Evolutionary conservation across 2,797 vertebrate species (phyloP).

Genomic region (Hypotaenidia okinawae): DNA sequence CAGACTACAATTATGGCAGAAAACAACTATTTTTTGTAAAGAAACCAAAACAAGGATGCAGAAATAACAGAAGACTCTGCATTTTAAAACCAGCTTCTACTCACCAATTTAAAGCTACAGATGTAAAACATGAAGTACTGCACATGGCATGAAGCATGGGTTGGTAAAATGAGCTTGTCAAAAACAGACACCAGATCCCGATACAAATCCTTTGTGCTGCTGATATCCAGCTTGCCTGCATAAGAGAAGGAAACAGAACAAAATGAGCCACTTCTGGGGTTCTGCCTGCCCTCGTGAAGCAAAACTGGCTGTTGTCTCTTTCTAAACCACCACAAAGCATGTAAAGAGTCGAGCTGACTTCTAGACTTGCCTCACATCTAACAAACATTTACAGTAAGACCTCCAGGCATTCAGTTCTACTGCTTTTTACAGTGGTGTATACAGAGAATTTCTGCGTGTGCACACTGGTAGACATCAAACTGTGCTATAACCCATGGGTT

Average conservation of each 20-base stretch:
- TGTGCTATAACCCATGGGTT: neutral
- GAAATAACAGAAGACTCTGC: neutral
- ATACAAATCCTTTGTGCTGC: constrained; percentile 89
- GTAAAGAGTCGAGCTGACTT: neutral
- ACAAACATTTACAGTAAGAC: neutral
- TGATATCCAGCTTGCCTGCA: constrained; percentile 83
- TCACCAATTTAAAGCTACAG: constrained; percentile 94
- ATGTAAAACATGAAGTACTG: constrained; percentile 94
- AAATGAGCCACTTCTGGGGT: neutral
- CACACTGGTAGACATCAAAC: neutral
- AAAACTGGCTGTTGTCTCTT: neutral
- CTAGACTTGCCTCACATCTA: neutral
- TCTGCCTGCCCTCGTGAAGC: neutral
- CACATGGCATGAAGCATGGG: constrained; percentile 91
- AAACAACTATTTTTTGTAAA: neutral
- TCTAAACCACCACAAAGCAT: neutral
- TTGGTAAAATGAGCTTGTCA: constrained; percentile 93
- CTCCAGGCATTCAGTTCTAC: neutral
- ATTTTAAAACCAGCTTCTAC: constrained; percentile 53
- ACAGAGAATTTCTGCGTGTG: neutral
- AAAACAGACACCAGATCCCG: constrained; percentile 88
- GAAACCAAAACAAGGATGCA: neutral
- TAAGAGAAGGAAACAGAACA: neutral
- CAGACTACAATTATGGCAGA: neutral
- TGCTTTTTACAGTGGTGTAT: neutral